phyloP scores from a whole-genome alignment of 2,113 vertebrate genomes.

The Regulus satrapa region DNA sequence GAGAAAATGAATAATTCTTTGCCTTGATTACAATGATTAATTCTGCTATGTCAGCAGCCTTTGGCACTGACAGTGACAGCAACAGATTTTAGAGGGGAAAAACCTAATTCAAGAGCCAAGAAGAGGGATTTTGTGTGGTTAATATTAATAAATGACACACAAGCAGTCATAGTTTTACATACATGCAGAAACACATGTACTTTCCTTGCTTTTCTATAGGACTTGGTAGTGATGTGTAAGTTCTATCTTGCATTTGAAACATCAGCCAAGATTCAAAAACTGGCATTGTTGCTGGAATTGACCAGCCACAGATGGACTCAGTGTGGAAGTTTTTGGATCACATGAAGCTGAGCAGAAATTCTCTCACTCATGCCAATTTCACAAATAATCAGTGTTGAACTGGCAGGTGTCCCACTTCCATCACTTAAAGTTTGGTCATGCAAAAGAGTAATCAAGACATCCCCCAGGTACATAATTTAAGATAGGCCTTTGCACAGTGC shows the following conservation, averaged over 20 bases:
- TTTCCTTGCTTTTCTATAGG: not conserved
- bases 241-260: not conserved
- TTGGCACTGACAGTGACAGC: constrained; percentile 18
- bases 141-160: not conserved
- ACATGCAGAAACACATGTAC: not conserved
- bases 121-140: not conserved
- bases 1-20: constrained; percentile 17
- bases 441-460: not conserved
- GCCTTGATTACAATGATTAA: constrained; percentile 49
- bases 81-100: not conserved
- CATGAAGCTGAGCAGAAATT: not conserved
- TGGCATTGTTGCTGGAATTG: not conserved
- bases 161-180: not conserved
- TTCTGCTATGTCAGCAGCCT: constrained; percentile 24
- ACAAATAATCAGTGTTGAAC: not conserved
- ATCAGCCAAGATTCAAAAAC: not conserved
- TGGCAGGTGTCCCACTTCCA: not conserved
- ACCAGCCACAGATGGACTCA: not conserved
- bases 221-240: not conserved
- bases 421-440: not conserved
- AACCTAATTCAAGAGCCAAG: not conserved
- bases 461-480: not conserved
- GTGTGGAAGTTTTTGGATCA: not conserved
- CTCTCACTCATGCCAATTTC: not conserved
- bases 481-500: not conserved